Percentiles rank a stretch among this genome's conserved stretches.
Evolutionary conservation across 2,888 invertebrate species (phyloP).

Genomic region (Encarsia formosa): DNA sequence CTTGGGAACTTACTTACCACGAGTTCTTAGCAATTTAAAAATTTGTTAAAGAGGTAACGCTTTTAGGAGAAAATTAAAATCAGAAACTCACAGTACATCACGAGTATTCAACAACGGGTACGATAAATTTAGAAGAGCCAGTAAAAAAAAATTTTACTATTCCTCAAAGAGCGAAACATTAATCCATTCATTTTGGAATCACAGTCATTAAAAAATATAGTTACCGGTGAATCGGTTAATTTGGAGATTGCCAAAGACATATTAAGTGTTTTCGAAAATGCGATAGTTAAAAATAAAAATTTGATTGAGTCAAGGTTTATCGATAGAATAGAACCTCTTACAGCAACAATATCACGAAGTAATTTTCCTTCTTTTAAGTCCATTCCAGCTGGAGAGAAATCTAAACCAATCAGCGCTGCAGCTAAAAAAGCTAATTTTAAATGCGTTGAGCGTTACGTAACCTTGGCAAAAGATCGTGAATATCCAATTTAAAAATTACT

Average conservation of each 20-base stretch:
- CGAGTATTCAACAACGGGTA: neutral
- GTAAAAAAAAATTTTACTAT: neutral
- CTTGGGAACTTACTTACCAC: constrained; percentile 11
- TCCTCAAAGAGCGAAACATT: neutral
- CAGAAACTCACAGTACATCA: neutral
- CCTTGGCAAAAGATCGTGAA: constrained; percentile 1
- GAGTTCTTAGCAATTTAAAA: constrained; percentile 8
- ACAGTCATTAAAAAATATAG: neutral
- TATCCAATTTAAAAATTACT: neutral
- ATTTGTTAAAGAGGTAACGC: constrained; percentile 7
- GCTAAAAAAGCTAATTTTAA: too few species aligned
- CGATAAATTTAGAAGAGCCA: neutral
- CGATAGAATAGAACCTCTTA: neutral
- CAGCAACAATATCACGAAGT: neutral
- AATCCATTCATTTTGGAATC: neutral
- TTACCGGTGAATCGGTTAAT: neutral
- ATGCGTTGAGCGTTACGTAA: neutral
- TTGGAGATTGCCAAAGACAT: neutral
- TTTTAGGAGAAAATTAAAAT: neutral
- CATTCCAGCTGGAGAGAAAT: too few species aligned
- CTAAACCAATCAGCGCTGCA: too few species aligned
- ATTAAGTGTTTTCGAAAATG: neutral
- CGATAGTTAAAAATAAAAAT: neutral
- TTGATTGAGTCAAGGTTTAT: neutral
- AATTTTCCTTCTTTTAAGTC: neutral